These are phyloP conservation scores for Probaryconus sp. DNA, from an alignment of 1,140 invertebrate genomes.

Conservation along the genomic window DNA sequence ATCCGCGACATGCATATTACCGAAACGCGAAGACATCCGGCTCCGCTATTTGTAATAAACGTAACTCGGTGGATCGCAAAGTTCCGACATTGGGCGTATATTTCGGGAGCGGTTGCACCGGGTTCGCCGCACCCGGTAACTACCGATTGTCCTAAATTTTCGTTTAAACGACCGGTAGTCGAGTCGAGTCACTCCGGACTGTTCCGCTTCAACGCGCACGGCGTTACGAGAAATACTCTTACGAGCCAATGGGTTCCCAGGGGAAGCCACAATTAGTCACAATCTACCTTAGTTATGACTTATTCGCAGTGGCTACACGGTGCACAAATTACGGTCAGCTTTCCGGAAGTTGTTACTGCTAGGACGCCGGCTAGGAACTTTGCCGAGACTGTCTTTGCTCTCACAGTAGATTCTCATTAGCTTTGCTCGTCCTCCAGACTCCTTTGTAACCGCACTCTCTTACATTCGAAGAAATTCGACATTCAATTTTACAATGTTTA, in stretches of 20 bases:
- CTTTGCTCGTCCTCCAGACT: slow-evolving; percentile 44
- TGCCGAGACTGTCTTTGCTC: slow-evolving; percentile 64
- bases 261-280: slow-evolving; percentile 75
- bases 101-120: slow-evolving; percentile 39
- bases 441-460: slow-evolving; percentile 25
- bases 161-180: slow-evolving; percentile 64
- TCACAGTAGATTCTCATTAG: slow-evolving; percentile 72
- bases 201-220: slow-evolving; percentile 55
- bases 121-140: slow-evolving; percentile 43
- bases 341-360: slow-evolving; percentile 69
- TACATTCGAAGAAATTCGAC: slow-evolving; percentile 29
- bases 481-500: slow-evolving; percentile 51
- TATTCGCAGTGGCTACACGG: slow-evolving; percentile 71
- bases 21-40: slow-evolving; percentile 56
- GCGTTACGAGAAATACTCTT: slow-evolving; percentile 60
- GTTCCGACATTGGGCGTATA: slow-evolving; percentile 49
- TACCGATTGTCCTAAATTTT: slow-evolving; percentile 66
- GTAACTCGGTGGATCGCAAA: slow-evolving; percentile 12
- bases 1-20: slow-evolving; percentile 58
- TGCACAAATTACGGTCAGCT: slow-evolving; percentile 76
- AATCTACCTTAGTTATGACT: slow-evolving; percentile 78
- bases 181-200: slow-evolving; percentile 53
- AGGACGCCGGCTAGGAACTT: slow-evolving; percentile 60
- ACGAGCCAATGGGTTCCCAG: slow-evolving; percentile 62
- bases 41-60: slow-evolving; percentile 54